These are phyloP conservation scores for Geotrypetes seraphini DNA, from an alignment of 2,797 vertebrate species.

Conservation along the genomic window DNA sequence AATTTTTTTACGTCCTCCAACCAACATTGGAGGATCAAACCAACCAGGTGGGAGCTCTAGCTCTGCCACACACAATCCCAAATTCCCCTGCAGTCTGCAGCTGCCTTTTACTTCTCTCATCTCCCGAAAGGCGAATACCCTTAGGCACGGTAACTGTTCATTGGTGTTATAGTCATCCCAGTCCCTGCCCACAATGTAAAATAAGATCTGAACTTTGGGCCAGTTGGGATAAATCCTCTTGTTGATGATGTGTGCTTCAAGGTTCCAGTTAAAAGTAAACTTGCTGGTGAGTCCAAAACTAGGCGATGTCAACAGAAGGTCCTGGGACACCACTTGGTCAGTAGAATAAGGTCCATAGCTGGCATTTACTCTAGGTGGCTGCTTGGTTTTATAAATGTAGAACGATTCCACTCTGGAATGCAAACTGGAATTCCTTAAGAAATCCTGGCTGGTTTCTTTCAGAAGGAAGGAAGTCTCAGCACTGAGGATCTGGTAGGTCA, in stretches of 20 bases:
- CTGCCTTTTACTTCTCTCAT: slow-evolving; percentile 68
- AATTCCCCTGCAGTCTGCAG: slow-evolving; percentile 59
- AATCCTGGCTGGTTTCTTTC: slow-evolving; percentile 76
- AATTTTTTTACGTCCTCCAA: slow-evolving; percentile 62
- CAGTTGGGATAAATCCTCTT: slow-evolving; percentile 58
- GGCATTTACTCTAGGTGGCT: slow-evolving; percentile 63
- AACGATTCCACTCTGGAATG: slow-evolving; percentile 75
- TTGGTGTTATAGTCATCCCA: slow-evolving; percentile 71
- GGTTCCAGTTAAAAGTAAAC: slow-evolving; percentile 73
- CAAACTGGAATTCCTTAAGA: slow-evolving; percentile 81
- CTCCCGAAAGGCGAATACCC: slow-evolving; percentile 71
- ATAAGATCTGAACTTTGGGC: slow-evolving; percentile 69
- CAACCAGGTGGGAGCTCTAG: slow-evolving; percentile 62
- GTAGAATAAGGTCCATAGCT: slow-evolving; percentile 79
- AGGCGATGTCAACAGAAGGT: slow-evolving; percentile 56
- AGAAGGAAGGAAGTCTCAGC: slow-evolving; percentile 78
- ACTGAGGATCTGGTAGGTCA: slow-evolving; percentile 72
- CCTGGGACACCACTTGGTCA: slow-evolving; percentile 67
- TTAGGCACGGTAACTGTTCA: slow-evolving; percentile 65
- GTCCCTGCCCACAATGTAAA: slow-evolving; percentile 64
- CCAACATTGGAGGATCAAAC: slow-evolving; percentile 64
- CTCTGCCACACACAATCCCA: slow-evolving; percentile 66
- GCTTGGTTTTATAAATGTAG: slow-evolving; percentile 74
- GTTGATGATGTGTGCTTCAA: slow-evolving; percentile 66
- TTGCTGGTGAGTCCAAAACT: slow-evolving; percentile 52